Base-by-base conservation (phyloP, 2,797 vertebrate species). In the Poecilia gillii region DNA sequence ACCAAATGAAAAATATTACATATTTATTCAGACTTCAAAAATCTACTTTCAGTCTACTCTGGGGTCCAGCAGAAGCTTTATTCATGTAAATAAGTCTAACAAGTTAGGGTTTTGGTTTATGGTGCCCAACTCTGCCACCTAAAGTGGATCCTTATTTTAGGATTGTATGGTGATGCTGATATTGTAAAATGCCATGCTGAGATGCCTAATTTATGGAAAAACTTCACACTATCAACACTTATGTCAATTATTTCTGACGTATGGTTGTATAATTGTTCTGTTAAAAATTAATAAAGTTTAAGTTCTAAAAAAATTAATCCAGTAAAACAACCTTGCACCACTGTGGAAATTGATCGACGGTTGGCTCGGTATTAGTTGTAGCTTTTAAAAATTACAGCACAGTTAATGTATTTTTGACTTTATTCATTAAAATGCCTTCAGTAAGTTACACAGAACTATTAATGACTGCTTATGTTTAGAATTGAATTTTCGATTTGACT, bases 401-500 rank as follows among this genome's bases (percentile, higher is more conserved):
- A 46, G 77, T 84, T 83, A 8, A 79, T 83, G 76, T 84, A 59
- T 13, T 81, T 70, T 74, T 81, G 77, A 88, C 90, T 70, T 14
- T 39, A 87, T 92, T 86, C 28, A 81, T 85, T 64, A 6, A 64
- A 84, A 82, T 85, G 23, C 53, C 51, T 68, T 13, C 66, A 76
- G 76, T 82, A 75, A 82, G 74, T 49, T 68, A 90, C 6, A 33
- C 3, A 33, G 86, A 70, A 75, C 88, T 75, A 51, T 73, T 74
- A 20, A 62, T 81, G 81, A 88, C 72, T 83, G 49, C 70, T 66
- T 81, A 62, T 77, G 6, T 81, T 83, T 55, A 66, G 74, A 88
- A 86, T 82, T 51, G 39, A 84, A 87, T 91, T 78, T 49, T 43
- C 73, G 70, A 78, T 82, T 57, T 89, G 85, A 90, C 59, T 73